A percentile compares a stretch with the other conserved stretches of the same genome.
These are phyloP conservation scores for Tupiocoris notatus DNA, from an alignment of 2,888 invertebrate species.

Conservation along the genomic window DNA sequence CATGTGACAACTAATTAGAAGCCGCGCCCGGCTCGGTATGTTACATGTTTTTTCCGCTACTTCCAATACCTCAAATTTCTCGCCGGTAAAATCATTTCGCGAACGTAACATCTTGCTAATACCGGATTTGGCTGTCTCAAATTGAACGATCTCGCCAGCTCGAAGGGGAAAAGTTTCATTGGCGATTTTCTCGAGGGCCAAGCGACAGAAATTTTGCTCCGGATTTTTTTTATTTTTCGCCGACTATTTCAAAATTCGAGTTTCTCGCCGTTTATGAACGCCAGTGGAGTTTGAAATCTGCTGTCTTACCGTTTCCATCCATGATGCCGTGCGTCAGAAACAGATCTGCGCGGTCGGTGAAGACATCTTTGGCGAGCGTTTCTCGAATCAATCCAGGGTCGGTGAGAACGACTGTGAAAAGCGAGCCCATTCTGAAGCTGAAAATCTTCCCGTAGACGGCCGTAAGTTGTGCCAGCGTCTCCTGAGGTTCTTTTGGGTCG, in stretches of 20 bases:
- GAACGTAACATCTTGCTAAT: neutral
- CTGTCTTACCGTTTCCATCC: constrained; percentile 75
- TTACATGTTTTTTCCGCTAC: neutral
- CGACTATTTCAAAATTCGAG: no score
- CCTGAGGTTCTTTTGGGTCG: constrained; percentile 67
- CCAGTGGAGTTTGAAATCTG: no score
- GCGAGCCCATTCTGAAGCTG: constrained; percentile 69
- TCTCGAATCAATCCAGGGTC: constrained; percentile 72
- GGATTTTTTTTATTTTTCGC: no score
- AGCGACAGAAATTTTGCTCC: no score
- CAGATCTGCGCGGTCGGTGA: constrained; percentile 76
- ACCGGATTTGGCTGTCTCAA: neutral
- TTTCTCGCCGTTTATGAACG: no score
- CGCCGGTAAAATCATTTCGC: neutral
- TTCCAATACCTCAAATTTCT: neutral
- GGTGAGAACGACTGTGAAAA: constrained; percentile 70
- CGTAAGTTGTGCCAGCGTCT: constrained; percentile 59
- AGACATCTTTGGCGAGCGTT: constrained; percentile 68
- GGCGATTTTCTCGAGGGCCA: no score
- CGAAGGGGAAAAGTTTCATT: no score
- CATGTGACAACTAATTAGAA: neutral
- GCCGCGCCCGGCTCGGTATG: neutral
- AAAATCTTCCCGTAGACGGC: constrained; percentile 68
- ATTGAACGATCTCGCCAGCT: no score
- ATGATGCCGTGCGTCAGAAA: constrained; percentile 83